Evolutionary conservation across 1,140 invertebrate species (phyloP).

Genomic region (Bombus waltoni): DNA sequence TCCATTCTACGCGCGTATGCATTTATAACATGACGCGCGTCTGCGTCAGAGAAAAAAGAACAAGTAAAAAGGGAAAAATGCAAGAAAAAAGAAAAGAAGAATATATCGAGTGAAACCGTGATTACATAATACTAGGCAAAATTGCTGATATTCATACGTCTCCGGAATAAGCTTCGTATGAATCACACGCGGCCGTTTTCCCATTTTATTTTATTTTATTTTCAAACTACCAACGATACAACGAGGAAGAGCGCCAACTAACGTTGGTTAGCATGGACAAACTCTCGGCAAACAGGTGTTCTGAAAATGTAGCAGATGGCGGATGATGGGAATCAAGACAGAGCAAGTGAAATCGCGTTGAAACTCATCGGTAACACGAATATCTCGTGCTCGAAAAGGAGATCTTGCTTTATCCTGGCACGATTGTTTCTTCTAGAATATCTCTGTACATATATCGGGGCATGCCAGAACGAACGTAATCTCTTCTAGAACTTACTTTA

Average conservation of each 20-base stretch:
- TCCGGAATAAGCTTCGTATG: not conserved
- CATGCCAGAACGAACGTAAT: too few species aligned
- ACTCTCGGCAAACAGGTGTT: conserved; percentile 70
- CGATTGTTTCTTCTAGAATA: not conserved
- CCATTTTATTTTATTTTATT: not conserved
- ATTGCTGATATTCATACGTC: not conserved
- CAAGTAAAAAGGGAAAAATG: not conserved
- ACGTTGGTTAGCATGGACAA: conserved; percentile 18
- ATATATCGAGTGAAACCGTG: not conserved
- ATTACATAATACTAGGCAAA: not conserved
- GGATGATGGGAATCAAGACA: conserved; percentile 57
- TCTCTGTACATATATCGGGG: too few species aligned
- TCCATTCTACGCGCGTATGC: not conserved
- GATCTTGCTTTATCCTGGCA: not conserved
- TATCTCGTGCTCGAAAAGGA: not conserved
- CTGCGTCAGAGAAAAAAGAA: not conserved
- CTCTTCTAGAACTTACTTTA: too few species aligned
- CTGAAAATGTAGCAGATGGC: conserved; percentile 65
- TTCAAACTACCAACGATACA: not conserved
- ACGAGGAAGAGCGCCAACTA: conserved; percentile 27
- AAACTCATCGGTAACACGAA: conserved; percentile 34
- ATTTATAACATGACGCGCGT: too few species aligned
- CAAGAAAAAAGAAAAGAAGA: too few species aligned
- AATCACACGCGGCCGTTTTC: not conserved
- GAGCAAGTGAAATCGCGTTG: conserved; percentile 57